Base-by-base conservation (phyloP, 1,140 invertebrate species). In the Drosophila prosaltans region DNA sequence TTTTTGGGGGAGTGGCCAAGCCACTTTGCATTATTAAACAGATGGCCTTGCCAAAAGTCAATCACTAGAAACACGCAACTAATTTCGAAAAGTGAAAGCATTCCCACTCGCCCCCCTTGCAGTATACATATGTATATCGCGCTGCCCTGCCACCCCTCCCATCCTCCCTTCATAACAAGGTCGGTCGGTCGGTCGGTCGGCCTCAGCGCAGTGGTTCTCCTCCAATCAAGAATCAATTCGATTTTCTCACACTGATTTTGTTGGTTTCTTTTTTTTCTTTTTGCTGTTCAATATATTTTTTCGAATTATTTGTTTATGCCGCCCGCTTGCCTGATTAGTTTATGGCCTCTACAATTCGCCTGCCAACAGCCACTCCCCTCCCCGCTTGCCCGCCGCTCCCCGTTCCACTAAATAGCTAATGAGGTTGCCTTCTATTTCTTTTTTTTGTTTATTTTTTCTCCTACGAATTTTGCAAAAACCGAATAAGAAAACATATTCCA, bases 281-380 rank as follows among this genome's bases (percentile, higher is more conserved):
- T 16, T 16, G 16, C 32, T 36, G 32, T 36, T 36, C 32, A 36
- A 36, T 36, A 36, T 51, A 9, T 8, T 51, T 51, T 51, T 30
- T 57, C 51, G 72, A 67, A 77, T 69, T 82, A 88, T 88, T 88
- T 88, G 84, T 89, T 89, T 89, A 88, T 79, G 75, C 75, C 72
- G 83, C 82, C 45, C 45, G 45, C 45, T 24, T 48, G 71, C 79
- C 83, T 74, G 83, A 86, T 80, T 86, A 72, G 69, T 88, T 86
- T 76, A 86, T 82, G 75, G 74, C 68, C 54, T 16, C 45, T 51
- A 51, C 30, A 36, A 41, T 36, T 16, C 32, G 30, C 61, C 43
- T 28, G 3, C 1, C n/a, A 9, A 4, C 54, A 55, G 43, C 40
- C 36, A 5, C 6, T 36, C n/a, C 5, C 28, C 26, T 16, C 16